A percentile compares a stretch with the other conserved stretches of the same genome.
Evolutionary conservation across 2,113 vertebrate species (phyloP).

Genomic region (Rhynchomys soricoides): DNA sequence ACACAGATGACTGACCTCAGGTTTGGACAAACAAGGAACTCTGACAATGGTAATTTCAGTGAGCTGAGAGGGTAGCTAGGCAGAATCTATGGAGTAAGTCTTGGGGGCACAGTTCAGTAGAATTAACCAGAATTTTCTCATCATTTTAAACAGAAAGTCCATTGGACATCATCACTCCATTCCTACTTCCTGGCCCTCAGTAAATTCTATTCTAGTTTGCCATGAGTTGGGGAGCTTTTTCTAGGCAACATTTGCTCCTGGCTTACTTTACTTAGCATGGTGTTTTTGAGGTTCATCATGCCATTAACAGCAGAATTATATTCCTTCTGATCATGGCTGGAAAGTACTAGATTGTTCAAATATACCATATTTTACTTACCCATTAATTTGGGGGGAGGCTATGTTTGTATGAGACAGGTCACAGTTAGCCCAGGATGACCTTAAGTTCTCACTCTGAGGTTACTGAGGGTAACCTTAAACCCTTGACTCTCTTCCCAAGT

Average conservation of each 20-base stretch:
- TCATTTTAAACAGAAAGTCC: not conserved
- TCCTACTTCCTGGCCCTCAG: not conserved
- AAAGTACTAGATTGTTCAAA: not conserved
- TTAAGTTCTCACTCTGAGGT: not conserved
- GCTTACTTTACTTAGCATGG: not conserved
- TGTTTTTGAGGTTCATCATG: not conserved
- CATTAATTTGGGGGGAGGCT: not conserved
- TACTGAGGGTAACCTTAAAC: not conserved
- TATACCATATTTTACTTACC: not conserved
- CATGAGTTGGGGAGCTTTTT: not conserved
- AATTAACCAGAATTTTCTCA: not conserved
- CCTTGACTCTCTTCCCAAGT: not conserved
- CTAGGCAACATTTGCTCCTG: no score
- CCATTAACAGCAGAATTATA: not conserved
- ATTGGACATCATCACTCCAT: not conserved
- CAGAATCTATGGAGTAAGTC: not conserved
- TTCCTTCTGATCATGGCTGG: not conserved
- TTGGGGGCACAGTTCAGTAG: not conserved
- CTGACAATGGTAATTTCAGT: not conserved
- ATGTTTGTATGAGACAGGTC: not conserved
- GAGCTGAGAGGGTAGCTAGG: not conserved
- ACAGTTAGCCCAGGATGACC: not conserved
- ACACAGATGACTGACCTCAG: not conserved
- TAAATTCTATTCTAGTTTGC: not conserved
- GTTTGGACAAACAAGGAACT: not conserved